Evolutionary conservation across 2,797 vertebrate genomes (phyloP), one percentile per base, ranked within the genome.

Genomic region (Atherinosoma microstoma): DNA sequence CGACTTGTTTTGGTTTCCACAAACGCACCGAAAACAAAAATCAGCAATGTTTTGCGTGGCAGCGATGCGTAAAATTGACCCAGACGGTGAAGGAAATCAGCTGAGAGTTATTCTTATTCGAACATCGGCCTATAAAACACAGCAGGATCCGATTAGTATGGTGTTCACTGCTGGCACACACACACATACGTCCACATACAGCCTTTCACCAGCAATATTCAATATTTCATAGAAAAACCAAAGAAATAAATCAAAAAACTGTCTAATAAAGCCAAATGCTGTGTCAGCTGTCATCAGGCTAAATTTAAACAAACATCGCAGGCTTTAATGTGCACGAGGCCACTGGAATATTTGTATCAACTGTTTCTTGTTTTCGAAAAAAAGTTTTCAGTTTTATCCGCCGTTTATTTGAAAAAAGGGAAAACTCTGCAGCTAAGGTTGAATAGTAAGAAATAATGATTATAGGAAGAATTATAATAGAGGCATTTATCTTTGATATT

Each of bases 81-180:
- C 56, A 58, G 54, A 30, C 42, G 7, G n/a, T 35, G 61, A 67
- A 51, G 56, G 53, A 66, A 75, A 56, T 1, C 70, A 64, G 42
- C 72, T 27, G 56, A 74, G 54, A 58, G n/a, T 58, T 35, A 24
- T 54, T 24, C 54, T 42, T 64, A 56, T 4, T 32, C 2, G 30
- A 73, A 59, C 62, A 47, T 64, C 72, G 13, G 13, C 27, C 27
- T 54, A 53, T 66, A 57, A 78, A 71, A 71, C 66, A 24, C 74
- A 61, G 29, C 57, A 36, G 76, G 67, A 72, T 74, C 59, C 36
- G 30, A 69, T 36, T 56, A 62, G 0, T 66, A n/a, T 22, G 7
- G 42, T 69, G 73, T 82, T 78, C 72, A 70, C 63, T 70, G 70
- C 45, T 42, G 18, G 8, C 29, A 56, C 66, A 54, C 32, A 34